These are phyloP conservation scores for Hydractinia symbiolongicarpus DNA, from an alignment of 30 jellyfish, hydroid and myxozoan genomes.

Conservation along the genomic window DNA sequence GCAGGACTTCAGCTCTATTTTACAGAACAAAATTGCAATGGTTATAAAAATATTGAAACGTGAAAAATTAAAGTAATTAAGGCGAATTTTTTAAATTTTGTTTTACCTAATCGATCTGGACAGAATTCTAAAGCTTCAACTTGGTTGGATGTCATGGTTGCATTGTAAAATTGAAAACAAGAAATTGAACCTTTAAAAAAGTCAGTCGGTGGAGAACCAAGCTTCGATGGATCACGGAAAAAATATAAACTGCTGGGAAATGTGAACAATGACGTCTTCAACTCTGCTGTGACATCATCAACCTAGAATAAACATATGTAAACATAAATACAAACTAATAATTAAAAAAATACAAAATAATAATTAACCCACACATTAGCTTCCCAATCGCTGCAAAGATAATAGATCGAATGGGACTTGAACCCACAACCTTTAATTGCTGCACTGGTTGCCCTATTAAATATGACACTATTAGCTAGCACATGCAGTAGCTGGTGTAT, in stretches of 20 bases:
- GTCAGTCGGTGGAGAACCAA: not conserved
- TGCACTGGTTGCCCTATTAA: no score
- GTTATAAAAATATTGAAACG: no score
- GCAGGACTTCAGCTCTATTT: not conserved
- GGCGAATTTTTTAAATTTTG: not conserved
- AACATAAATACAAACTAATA: not conserved
- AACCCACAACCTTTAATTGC: no score
- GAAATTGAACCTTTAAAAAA: not conserved
- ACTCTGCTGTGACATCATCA: not conserved
- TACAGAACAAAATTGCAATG: no score
- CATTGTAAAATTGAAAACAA: not conserved
- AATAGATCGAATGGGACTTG: no score
- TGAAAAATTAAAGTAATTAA: no score
- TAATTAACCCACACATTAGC: no score
- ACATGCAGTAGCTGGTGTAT: no score
- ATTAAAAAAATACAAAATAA: no score
- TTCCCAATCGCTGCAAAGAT: no score
- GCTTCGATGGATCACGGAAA: not conserved
- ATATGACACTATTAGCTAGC: no score
- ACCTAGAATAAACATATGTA: not conserved
- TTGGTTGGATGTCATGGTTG: not conserved
- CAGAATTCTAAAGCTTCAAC: not conserved
- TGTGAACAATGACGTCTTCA: not conserved
- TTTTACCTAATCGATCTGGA: slow-evolving; percentile 18
- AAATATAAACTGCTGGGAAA: slow-evolving; percentile 5